These are phyloP conservation scores for Acanthosoma haemorrhoidale DNA, from an alignment of 2,888 invertebrate genomes.

Conservation along the genomic window DNA sequence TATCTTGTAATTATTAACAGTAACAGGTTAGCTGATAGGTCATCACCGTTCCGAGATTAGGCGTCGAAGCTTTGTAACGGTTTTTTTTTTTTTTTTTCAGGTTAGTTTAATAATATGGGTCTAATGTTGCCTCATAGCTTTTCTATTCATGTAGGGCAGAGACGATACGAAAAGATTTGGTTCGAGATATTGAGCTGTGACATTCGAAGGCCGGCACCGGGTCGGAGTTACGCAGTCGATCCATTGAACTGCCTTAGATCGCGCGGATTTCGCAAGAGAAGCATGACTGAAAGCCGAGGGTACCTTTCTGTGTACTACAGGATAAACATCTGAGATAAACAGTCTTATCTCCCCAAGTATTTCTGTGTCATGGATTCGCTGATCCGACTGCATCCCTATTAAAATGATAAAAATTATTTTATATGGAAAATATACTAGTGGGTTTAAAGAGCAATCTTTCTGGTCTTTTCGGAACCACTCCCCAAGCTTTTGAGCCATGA, in stretches of 20 bases:
- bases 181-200: not conserved
- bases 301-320: not conserved
- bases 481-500: too few species aligned
- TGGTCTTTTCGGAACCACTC: too few species aligned
- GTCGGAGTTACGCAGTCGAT: not conserved
- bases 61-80: not conserved
- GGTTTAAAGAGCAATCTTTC: too few species aligned
- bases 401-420: too few species aligned
- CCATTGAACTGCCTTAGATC: not conserved
- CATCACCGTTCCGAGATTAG: not conserved
- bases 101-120: not conserved
- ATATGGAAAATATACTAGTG: too few species aligned
- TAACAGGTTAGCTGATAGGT: not conserved
- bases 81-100: too few species aligned
- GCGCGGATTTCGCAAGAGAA: not conserved
- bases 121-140: not conserved
- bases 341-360: not conserved
- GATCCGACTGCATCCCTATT: too few species aligned
- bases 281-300: not conserved
- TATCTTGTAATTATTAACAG: not conserved
- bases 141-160: not conserved
- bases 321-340: slow-evolving; percentile 1
- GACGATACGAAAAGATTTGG: slow-evolving; percentile 1
- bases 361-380: slow-evolving; percentile 1
- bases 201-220: not conserved